Conservation (phyloP, 2,888 invertebrate genomes). For the Nephrotoma guestfalica region DNA sequence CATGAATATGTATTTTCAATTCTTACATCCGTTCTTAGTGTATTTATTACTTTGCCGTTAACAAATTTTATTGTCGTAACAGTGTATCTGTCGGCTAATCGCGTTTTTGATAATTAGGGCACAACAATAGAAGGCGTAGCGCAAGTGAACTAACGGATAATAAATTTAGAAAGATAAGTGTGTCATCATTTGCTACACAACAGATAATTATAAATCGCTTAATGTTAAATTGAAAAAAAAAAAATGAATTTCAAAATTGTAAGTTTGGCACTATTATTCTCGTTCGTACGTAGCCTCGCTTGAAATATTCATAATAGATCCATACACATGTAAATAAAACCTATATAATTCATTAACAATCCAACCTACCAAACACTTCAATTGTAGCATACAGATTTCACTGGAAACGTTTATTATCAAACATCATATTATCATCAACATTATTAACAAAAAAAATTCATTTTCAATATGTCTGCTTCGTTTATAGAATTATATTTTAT, state of each 20-base stretch:
- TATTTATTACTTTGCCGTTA: neutral
- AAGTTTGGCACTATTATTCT: too few relatives aligned
- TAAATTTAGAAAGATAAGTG: too few relatives aligned
- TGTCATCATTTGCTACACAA: too few relatives aligned
- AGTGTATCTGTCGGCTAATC: too few relatives aligned
- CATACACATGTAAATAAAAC: neutral
- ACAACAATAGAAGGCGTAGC: too few relatives aligned
- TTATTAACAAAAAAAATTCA: neutral
- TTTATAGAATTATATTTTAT: neutral
- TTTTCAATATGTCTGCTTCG: neutral
- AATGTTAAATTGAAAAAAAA: too few relatives aligned
- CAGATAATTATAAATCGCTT: too few relatives aligned
- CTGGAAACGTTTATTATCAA: neutral
- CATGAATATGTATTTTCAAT: neutral
- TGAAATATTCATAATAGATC: too few relatives aligned
- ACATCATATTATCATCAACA: neutral
- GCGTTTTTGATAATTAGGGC: too few relatives aligned
- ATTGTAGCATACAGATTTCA: neutral
- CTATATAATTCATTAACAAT: neutral
- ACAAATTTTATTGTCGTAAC: neutral
- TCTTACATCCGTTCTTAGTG: neutral
- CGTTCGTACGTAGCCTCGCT: too few relatives aligned
- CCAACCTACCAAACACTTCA: neutral
- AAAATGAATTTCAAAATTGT: too few relatives aligned
- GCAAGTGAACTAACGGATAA: too few relatives aligned